Conservation (phyloP, 2,113 vertebrate genomes). For the Paramormyrops kingsleyae region DNA sequence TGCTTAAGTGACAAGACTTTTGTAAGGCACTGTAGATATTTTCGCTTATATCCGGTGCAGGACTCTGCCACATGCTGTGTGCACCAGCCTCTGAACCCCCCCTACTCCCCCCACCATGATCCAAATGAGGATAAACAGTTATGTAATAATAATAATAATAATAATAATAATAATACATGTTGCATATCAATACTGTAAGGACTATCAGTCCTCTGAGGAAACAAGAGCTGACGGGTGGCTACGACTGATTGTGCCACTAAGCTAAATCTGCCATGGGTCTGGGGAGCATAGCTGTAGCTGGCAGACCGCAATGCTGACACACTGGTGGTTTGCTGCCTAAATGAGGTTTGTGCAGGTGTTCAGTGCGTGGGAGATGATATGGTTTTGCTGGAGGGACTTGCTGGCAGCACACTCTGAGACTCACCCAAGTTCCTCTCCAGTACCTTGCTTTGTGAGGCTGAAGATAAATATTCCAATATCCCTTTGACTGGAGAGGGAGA, state of each 20-base stretch:
- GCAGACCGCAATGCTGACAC: constrained; percentile 15
- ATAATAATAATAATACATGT: not conserved
- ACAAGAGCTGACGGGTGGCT: not conserved
- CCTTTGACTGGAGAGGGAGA: constrained; percentile 28
- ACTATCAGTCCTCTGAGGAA: not conserved
- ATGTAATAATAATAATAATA: not conserved
- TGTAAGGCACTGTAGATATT: no score
- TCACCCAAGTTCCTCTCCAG: constrained; percentile 21
- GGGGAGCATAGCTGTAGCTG: not conserved
- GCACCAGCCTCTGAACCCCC: not conserved
- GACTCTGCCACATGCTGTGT: not conserved
- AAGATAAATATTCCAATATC: constrained; percentile 34
- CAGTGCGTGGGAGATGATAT: constrained; percentile 23
- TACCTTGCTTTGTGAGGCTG: constrained; percentile 19
- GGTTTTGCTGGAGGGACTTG: constrained; percentile 10
- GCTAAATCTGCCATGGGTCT: not conserved
- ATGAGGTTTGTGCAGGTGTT: constrained; percentile 28
- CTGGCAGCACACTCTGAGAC: not conserved
- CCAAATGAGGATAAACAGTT: not conserved
- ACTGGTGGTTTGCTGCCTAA: constrained; percentile 19
- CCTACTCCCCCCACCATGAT: not conserved
- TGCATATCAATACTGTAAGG: not conserved
- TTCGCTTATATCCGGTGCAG: no score
- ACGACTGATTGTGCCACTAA: constrained; percentile 1
- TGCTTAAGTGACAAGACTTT: no score